Evolutionary conservation across 2,888 invertebrate genomes (phyloP), one percentile per base, ranked within the genome.

Genomic region (Embidobia sp.): DNA sequence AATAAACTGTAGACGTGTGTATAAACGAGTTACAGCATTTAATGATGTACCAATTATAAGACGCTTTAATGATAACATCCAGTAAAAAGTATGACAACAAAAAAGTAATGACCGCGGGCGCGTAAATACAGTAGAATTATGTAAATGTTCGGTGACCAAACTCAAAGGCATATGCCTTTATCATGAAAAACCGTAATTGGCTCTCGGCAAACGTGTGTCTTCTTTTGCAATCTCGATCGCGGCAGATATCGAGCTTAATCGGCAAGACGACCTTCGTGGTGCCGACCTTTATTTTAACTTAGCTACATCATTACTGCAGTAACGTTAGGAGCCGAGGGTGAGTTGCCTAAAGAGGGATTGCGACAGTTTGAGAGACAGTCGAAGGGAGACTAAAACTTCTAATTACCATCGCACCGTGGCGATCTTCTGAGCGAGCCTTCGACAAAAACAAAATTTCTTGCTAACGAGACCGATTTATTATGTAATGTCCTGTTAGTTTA

Each of bases 401-500:
- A 86, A 86, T 86, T 86, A 86, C 85, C 84, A 84, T 84, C 83
- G 85, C 83, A 83, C 83, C 83, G 84, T 83, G 85, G 84, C 82
- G 84, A 85, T 85, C 85, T 86, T 85, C 85, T 85, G 86, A 86
- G 85, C 84, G 80, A 81, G 82, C 82, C 83, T 83, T 82, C 79
- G 80, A 83, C 84, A 85, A 85, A 85, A 85, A 85, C 84, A 84
- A 85, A 85, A 83, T 86, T 86, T 86, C 84, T 81, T 81, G 82
- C 85, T 86, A 86, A 86, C 85, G 85, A 86, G 86, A 85, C 85
- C 85, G 85, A 86, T 86, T 86, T 85, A 85, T 86, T 85, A 85
- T 85, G 85, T 83, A 86, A 85, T 82, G 81, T 82, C 81, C 82
- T 81, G 80, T 82, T 82, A 79, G 80, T 77, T 76, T 76, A 64